phyloP scores from a whole-genome alignment of 2,888 invertebrate genomes.

The Drosophila mimica region DNA sequence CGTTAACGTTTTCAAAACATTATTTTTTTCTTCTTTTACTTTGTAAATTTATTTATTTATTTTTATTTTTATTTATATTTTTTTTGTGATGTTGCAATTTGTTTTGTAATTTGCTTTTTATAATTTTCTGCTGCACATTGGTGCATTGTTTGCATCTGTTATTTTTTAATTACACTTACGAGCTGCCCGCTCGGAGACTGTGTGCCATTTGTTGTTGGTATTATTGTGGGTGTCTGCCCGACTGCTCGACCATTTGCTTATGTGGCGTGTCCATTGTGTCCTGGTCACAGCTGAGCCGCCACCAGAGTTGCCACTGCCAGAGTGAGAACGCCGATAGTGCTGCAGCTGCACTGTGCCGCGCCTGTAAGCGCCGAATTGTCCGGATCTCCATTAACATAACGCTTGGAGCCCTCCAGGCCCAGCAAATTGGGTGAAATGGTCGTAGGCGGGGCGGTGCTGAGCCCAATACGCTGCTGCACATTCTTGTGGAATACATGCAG shows the following conservation, averaged over 20 bases:
- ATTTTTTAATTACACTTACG: conserved; percentile 74
- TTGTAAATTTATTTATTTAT: conserved; percentile 18
- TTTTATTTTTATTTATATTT: conserved; percentile 27
- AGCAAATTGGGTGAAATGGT: conserved; percentile 84
- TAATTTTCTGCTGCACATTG: conserved; percentile 49
- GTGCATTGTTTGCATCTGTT: conserved; percentile 59
- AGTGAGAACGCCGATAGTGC: conserved; percentile 56
- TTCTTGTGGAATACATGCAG: conserved; percentile 85
- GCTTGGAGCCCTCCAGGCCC: conserved; percentile 84
- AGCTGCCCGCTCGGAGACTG: conserved; percentile 20
- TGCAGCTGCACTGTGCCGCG: conserved; percentile 69
- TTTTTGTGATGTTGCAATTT: conserved; percentile 29
- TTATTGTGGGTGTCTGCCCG: conserved; percentile 30
- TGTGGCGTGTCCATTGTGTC: conserved; percentile 27
- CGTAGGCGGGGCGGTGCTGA: conserved; percentile 83
- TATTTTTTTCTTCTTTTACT: conserved; percentile 17
- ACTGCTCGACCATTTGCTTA: conserved; percentile 48
- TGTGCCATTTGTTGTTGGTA: conserved; percentile 12
- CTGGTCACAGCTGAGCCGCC: conserved; percentile 80
- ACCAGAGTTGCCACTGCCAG: conserved; percentile 58
- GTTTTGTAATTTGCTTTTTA: conserved; percentile 43
- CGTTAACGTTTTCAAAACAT: conserved; percentile 46
- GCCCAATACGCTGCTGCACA: conserved; percentile 83
- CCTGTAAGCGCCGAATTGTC: conserved; percentile 85
- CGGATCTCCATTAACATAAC: conserved; percentile 83